Base-by-base conservation (phyloP, 2,888 invertebrate species). In the Caradrina clavipalpis region DNA sequence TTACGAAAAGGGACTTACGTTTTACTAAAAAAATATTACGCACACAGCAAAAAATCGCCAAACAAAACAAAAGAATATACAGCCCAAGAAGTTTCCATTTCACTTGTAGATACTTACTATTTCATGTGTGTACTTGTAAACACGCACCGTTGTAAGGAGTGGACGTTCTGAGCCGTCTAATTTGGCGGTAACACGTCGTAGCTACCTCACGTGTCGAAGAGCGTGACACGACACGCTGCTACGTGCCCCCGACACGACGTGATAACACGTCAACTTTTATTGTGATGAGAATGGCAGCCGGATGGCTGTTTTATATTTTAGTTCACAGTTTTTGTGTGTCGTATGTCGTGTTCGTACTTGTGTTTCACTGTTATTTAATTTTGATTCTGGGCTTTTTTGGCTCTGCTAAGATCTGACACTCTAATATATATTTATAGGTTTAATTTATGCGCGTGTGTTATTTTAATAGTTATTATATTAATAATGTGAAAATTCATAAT, bases 261-360 rank as follows among this genome's bases (percentile, higher is more conserved):
- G 80, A 80, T 84, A 83, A 79, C 84, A 83, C 77, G 86, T 82
- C 85, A 81, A 82, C 77, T 83, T 83, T 86, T 84, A 86, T 84
- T 86, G 86, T 84, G 86, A 86, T 80, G 81, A 79, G 73, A 82
- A 79, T 73, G 64, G 58, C 55, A 63, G 53, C 39, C 22, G 22
- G 57, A 79, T 77, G 60, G 64, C 51, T 73, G 66, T 74, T 83
- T 75, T 75, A 68, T 84, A 73, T 73, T 75, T 76, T 76, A 62
- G 71, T 75, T 74, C 49, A 22, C 39, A 42, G 53, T 47, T 67
- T 67, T 62, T 69, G 55, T 49, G 19, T 45, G 49, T 53, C 21
- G 49, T 56, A 22, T n/a, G 59, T n/a, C 26, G 50, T 51, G 17
- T 21, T 4, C 6, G 55, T 22, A 53, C 26, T 22, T 22, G 10